phyloP scores from a whole-genome alignment of 2,113 vertebrate species.

The Eleginops maclovinus region DNA sequence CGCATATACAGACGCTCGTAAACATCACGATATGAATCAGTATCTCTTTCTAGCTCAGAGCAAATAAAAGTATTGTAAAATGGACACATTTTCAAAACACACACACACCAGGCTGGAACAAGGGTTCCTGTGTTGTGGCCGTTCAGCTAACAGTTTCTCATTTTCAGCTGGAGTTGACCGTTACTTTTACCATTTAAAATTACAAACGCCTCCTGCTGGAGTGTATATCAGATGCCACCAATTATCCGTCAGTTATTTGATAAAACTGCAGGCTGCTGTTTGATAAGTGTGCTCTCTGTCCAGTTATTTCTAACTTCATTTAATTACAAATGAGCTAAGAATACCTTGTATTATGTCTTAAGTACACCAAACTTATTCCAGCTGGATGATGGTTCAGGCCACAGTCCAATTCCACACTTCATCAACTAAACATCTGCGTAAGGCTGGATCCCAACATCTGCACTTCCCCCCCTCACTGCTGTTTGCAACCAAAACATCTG shows the following conservation, averaged over 20 bases:
- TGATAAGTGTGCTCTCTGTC: neutral
- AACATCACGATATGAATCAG: neutral
- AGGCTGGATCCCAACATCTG: neutral
- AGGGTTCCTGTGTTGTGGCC: neutral
- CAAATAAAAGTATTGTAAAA: neutral
- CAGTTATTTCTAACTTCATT: neutral
- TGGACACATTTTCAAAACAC: neutral
- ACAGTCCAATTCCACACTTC: conserved; percentile 2
- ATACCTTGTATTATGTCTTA: neutral
- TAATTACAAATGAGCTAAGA: neutral
- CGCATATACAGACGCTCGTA: neutral
- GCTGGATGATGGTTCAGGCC: neutral
- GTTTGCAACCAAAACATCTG: conserved; percentile 31
- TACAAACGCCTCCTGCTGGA: neutral
- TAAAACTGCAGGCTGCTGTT: neutral
- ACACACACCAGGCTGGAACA: neutral
- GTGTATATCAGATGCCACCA: neutral
- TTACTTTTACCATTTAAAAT: neutral
- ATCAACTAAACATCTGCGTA: conserved; percentile 16
- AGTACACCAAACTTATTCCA: neutral
- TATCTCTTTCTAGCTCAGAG: neutral
- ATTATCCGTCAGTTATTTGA: neutral
- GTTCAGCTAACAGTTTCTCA: neutral
- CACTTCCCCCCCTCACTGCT: conserved; percentile 4
- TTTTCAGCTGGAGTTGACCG: neutral